Percentiles rank a stretch among this genome's conserved stretches.
phyloP scores from a whole-genome alignment of 1,140 invertebrate genomes.

The Himalopsyche phryganea region DNA sequence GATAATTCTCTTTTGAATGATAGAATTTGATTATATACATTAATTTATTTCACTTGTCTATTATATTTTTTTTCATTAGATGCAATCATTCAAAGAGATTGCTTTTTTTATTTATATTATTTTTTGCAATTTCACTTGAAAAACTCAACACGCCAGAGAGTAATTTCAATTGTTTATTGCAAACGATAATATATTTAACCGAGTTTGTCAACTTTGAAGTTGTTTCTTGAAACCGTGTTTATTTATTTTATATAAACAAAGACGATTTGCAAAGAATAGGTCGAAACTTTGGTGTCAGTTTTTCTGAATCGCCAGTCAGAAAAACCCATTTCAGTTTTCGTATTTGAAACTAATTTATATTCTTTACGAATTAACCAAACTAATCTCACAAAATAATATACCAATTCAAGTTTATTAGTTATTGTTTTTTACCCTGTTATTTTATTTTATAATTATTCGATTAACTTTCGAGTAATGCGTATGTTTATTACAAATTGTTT shows the following conservation, averaged over 20 bases:
- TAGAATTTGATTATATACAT: slow-evolving; percentile 6
- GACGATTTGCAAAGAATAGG: no score
- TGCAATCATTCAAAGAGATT: background rate
- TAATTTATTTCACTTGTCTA: background rate
- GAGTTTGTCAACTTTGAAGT: no score
- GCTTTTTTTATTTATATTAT: background rate
- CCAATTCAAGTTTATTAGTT: background rate
- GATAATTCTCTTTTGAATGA: slow-evolving; percentile 8
- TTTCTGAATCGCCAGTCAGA: no score
- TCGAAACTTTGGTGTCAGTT: no score
- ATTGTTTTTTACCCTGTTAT: background rate
- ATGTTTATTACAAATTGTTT: slow-evolving; percentile 6
- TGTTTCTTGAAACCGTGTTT: no score
- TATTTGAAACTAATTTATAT: no score
- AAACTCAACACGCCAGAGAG: slow-evolving; percentile 2
- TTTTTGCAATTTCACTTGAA: background rate
- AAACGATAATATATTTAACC: background rate
- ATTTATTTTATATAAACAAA: no score
- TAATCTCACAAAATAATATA: no score
- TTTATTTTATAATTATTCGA: background rate
- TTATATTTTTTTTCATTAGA: no score
- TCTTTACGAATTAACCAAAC: no score
- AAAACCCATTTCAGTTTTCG: no score
- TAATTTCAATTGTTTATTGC: background rate
- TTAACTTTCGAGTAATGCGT: background rate